These are phyloP conservation scores for Choristoneura fumiferana DNA, from an alignment of 1,140 invertebrate species.

Conservation along the genomic window DNA sequence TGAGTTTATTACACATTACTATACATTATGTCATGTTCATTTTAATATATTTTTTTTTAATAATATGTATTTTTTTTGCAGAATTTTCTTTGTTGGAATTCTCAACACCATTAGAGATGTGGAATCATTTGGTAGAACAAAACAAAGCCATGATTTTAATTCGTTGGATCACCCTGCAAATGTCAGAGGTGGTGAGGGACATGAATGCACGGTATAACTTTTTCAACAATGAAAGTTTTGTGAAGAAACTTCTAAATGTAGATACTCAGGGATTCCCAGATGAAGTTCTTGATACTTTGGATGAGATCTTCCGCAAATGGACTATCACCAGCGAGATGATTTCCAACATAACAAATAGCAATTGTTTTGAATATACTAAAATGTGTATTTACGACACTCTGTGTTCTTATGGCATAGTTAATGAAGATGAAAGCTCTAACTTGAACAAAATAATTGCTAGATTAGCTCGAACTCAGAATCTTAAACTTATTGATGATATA, in stretches of 20 bases:
- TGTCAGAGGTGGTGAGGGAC: conserved; percentile 67
- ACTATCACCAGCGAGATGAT: conserved; percentile 81
- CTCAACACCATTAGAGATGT: conserved; percentile 71
- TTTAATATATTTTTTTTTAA: neutral
- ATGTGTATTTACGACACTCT: conserved; percentile 78
- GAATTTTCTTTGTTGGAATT: conserved; percentile 76
- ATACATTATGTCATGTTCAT: conserved; percentile 16
- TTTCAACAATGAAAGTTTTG: conserved; percentile 64
- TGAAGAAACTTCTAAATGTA: conserved; percentile 61
- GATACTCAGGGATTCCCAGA: conserved; percentile 59
- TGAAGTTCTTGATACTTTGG: conserved; percentile 65
- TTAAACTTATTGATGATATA: conserved; percentile 76
- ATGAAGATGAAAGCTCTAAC: conserved; percentile 73
- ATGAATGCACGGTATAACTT: conserved; percentile 70
- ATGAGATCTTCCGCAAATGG: conserved; percentile 76
- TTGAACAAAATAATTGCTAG: conserved; percentile 77
- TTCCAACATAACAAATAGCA: conserved; percentile 64
- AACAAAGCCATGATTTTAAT: conserved; percentile 77
- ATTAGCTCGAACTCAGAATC: conserved; percentile 75
- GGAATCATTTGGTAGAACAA: conserved; percentile 74
- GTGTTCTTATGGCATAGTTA: conserved; percentile 77
- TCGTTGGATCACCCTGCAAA: conserved; percentile 77
- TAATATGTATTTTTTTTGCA: conserved; percentile 48
- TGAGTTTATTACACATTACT: neutral
- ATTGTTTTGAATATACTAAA: conserved; percentile 76